phyloP scores from a whole-genome alignment of 1,140 invertebrate genomes.

The Branchinecta lynchi region DNA sequence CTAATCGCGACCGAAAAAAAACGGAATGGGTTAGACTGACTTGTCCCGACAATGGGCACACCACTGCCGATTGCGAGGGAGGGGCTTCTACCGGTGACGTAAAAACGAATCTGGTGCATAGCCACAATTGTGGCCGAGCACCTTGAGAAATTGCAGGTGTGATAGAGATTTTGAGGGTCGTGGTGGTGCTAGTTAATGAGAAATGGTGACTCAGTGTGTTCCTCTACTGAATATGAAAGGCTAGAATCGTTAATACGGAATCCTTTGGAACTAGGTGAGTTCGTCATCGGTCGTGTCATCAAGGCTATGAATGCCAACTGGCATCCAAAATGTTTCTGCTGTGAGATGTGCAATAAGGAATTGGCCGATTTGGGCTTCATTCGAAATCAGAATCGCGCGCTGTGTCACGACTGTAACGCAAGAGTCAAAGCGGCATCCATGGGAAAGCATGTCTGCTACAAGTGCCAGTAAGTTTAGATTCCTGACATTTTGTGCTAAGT shows the following conservation, averaged over 20 bases:
- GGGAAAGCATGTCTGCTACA: constrained; percentile 95
- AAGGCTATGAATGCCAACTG: constrained; percentile 98
- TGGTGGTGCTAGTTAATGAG: neutral
- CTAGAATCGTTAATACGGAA: neutral
- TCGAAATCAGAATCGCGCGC: constrained; percentile 74
- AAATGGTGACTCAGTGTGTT: neutral
- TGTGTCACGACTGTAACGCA: constrained; percentile 95
- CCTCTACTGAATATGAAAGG: neutral
- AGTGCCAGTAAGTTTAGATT: constrained; percentile 71
- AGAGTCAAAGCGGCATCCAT: constrained; percentile 83
- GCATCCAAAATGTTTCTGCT: constrained; percentile 95
- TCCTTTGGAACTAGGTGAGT: constrained; percentile 48
- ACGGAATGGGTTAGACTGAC: too few species aligned
- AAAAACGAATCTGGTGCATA: too few species aligned
- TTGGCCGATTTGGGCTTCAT: constrained; percentile 95
- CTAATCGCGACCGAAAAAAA: too few species aligned
- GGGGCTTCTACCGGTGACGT: too few species aligned
- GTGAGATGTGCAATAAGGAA: constrained; percentile 76
- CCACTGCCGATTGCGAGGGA: too few species aligned
- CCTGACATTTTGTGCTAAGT: too few species aligned
- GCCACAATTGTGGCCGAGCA: too few species aligned
- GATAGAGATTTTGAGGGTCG: too few species aligned
- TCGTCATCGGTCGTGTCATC: constrained; percentile 93
- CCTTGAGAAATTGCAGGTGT: too few species aligned
- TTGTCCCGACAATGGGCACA: too few species aligned